Evolutionary conservation across 1,140 invertebrate genomes (phyloP).

Genomic region (Tigriopus japonicus): DNA sequence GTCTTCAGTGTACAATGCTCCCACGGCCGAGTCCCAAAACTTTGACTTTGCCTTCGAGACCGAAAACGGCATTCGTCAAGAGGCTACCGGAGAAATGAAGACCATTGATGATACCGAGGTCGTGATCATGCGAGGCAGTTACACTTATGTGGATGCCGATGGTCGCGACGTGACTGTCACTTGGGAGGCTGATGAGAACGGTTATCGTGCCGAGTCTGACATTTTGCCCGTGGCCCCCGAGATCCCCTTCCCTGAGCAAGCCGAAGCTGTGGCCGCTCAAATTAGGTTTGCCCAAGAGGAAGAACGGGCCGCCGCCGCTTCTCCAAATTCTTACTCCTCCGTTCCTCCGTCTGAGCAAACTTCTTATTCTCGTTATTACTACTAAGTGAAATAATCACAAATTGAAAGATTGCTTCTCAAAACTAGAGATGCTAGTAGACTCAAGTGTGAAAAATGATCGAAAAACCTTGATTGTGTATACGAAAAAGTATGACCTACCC

Average conservation of each 20-base stretch:
- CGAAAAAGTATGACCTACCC: no score
- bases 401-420: no score
- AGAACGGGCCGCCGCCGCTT: not conserved
- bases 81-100: conserved; percentile 4
- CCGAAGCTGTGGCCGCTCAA: not conserved
- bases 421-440: no score
- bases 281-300: not conserved
- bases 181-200: conserved; percentile 41
- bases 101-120: conserved; percentile 11
- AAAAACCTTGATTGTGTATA: no score
- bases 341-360: no score
- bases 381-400: no score
- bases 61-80: conserved; percentile 10
- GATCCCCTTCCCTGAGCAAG: not conserved
- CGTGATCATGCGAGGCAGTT: conserved; percentile 1
- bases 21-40: not conserved
- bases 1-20: not conserved
- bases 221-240: conserved; percentile 20
- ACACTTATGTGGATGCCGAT: conserved; percentile 5
- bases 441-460: no score
- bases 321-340: no score
- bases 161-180: conserved; percentile 34
- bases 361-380: no score
- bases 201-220: conserved; percentile 33
- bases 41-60: conserved; percentile 11